Evolutionary conservation across 2,113 vertebrate genomes (phyloP).

Genomic region (Petromus typicus): DNA sequence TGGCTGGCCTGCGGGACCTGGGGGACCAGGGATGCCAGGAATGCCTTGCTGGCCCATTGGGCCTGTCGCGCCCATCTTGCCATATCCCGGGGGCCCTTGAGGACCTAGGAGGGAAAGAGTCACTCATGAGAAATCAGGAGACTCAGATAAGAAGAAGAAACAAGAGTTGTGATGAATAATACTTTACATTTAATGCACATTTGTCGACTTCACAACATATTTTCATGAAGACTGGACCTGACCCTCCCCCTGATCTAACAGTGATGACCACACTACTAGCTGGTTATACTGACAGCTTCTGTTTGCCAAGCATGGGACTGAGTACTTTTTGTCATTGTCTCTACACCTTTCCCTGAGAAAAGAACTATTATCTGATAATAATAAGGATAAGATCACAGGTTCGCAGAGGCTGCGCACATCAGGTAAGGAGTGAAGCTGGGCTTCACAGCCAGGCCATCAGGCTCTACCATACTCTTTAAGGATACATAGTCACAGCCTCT

Average conservation of each 20-base stretch:
- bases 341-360: not conserved
- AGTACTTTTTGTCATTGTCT: not conserved
- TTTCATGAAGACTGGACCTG: not conserved
- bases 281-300: not conserved
- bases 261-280: not conserved
- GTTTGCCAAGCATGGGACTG: not conserved
- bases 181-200: not conserved
- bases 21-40: conserved; percentile 93
- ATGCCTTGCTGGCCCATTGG: conserved; percentile 96
- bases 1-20: conserved; percentile 89
- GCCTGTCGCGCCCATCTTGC: conserved; percentile 95
- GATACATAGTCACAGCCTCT: not conserved
- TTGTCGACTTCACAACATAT: not conserved
- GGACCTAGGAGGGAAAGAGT: conserved; percentile 86
- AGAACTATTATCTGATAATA: not conserved
- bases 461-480: not conserved
- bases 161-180: not conserved
- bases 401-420: not conserved
- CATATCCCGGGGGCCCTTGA: conserved; percentile 94
- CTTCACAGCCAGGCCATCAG: not conserved
- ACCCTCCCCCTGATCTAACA: not conserved
- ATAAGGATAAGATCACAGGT: not conserved
- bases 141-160: conserved; percentile 7
- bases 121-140: not conserved
- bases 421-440: not conserved